Conservation (phyloP, 2,113 vertebrate species). For the Empidonax alnorum region DNA sequence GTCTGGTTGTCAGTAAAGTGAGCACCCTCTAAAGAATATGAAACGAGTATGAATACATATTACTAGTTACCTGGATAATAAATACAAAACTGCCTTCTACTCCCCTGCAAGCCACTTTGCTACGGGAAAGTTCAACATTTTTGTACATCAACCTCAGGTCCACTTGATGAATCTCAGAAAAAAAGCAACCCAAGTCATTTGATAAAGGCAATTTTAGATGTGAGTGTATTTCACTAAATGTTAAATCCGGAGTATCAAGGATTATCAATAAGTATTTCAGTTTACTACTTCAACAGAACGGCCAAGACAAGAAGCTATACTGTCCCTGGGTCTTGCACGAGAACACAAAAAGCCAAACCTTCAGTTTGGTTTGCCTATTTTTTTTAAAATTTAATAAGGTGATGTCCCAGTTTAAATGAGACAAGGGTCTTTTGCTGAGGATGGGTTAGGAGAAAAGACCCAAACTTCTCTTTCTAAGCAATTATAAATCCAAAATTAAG, state of each 20-base stretch:
- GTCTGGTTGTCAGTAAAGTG: not conserved
- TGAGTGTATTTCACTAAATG: not conserved
- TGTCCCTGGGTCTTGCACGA: not conserved
- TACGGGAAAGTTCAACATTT: not conserved
- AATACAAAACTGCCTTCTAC: not conserved
- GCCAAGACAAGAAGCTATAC: not conserved
- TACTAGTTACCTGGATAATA: not conserved
- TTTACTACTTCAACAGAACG: not conserved
- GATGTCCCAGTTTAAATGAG: too few species aligned
- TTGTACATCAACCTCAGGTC: not conserved
- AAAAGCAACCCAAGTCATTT: not conserved
- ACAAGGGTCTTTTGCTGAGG: too few species aligned
- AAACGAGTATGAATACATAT: not conserved
- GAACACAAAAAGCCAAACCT: not conserved
- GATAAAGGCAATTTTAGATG: not conserved
- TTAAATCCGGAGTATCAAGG: not conserved
- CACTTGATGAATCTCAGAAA: not conserved
- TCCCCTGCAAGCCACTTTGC: not conserved
- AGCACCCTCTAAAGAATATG: not conserved
- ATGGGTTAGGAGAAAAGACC: too few species aligned
- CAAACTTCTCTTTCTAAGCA: too few species aligned
- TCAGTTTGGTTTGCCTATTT: fast-evolving
- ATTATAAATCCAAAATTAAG: too few species aligned
- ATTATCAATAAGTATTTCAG: fast-evolving
- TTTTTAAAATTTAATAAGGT: not conserved